Conservation (phyloP, 2,797 vertebrate species). For the Hirundo rustica region DNA sequence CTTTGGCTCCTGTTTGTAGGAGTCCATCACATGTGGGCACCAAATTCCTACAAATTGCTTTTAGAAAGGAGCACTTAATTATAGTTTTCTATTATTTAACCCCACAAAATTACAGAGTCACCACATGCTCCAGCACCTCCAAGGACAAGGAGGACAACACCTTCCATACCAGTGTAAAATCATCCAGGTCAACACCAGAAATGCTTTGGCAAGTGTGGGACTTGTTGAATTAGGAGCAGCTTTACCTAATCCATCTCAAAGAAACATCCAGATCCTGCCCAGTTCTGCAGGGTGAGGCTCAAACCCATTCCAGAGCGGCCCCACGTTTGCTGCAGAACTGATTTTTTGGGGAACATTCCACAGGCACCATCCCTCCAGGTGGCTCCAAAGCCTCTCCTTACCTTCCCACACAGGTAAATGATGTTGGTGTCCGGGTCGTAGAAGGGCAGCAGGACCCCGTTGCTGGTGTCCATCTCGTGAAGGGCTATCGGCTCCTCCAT, state of each 20-base stretch:
- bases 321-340: background rate
- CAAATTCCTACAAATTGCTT: background rate
- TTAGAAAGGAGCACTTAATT: background rate
- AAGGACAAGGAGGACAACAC: background rate
- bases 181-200: background rate
- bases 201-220: background rate
- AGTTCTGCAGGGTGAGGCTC: background rate
- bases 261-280: background rate
- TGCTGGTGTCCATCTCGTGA: constrained; percentile 96
- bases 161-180: background rate
- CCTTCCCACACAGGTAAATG: constrained; percentile 97
- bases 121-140: background rate
- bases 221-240: background rate
- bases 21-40: background rate
- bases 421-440: constrained; percentile 94
- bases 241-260: background rate
- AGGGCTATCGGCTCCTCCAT: constrained; percentile 92
- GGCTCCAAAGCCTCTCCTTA: constrained; percentile 20
- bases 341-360: background rate
- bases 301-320: background rate
- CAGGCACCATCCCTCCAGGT: background rate
- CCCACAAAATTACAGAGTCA: background rate
- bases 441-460: constrained; percentile 93
- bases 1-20: background rate
- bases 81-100: background rate